phyloP scores from a whole-genome alignment of 2,113 vertebrate genomes.

The Chunga burmeisteri region DNA sequence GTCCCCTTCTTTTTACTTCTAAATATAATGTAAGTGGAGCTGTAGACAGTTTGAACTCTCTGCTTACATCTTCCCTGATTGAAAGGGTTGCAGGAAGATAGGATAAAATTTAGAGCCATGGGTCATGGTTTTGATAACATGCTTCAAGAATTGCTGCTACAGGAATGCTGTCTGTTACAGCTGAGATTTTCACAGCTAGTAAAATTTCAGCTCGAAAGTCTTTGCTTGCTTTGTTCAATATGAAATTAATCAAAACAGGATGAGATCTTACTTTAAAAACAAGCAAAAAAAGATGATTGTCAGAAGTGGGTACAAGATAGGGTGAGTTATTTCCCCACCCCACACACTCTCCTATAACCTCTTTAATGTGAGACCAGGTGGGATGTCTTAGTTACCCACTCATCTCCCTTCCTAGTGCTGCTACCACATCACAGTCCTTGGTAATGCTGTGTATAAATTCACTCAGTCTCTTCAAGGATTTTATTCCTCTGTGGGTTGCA shows the following conservation, averaged over 20 bases:
- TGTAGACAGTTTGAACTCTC: not conserved
- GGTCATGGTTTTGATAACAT: constrained; percentile 3
- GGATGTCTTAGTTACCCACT: not conserved
- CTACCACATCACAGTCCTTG: not conserved
- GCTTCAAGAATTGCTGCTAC: not conserved
- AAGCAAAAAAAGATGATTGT: not conserved
- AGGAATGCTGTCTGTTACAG: not conserved
- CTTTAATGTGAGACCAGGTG: not conserved
- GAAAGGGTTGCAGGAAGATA: not conserved
- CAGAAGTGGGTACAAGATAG: not conserved
- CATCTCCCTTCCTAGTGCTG: not conserved
- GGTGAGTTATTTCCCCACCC: not conserved
- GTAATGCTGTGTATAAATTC: not conserved
- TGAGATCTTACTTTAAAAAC: not conserved
- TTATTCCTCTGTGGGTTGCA: not conserved
- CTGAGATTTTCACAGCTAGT: not conserved
- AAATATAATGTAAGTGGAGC: not conserved
- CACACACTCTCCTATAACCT: rapidly evolving
- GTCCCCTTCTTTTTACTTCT: constrained; percentile 2
- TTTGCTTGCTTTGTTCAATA: not conserved
- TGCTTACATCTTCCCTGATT: not conserved
- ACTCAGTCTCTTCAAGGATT: not conserved
- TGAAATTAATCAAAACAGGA: not conserved
- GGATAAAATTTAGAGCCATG: constrained; percentile 6
- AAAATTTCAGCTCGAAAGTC: not conserved